Evolutionary conservation across 2,888 invertebrate species (phyloP).

Genomic region (Agonopterix arenella): DNA sequence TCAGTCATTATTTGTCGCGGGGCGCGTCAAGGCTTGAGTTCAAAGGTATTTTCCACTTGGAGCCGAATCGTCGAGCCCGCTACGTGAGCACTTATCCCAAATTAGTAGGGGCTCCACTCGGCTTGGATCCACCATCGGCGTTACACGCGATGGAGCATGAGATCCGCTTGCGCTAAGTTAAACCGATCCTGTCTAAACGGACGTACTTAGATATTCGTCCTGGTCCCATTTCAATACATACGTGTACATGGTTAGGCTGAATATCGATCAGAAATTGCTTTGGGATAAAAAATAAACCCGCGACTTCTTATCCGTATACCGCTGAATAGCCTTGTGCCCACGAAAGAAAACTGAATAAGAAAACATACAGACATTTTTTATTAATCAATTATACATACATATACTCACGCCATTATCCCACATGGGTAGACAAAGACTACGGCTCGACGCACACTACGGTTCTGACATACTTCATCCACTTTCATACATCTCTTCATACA

Average conservation of each 20-base stretch:
- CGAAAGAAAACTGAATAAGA: too few species aligned
- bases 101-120: slow-evolving; percentile 47
- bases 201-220: slow-evolving; percentile 30
- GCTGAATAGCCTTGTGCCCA: too few species aligned
- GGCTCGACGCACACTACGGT: too few species aligned
- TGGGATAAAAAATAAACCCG: slow-evolving; percentile 1
- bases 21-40: slow-evolving; percentile 38
- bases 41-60: slow-evolving; percentile 43
- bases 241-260: background rate
- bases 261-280: background rate
- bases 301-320: too few species aligned
- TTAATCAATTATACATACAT: too few species aligned
- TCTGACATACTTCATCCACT: too few species aligned
- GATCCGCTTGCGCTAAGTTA: slow-evolving; percentile 46
- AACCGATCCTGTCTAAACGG: slow-evolving; percentile 39
- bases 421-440: too few species aligned
- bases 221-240: slow-evolving; percentile 10
- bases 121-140: slow-evolving; percentile 32
- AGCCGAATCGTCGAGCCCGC: slow-evolving; percentile 41
- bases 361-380: too few species aligned
- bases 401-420: too few species aligned
- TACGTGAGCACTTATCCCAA: slow-evolving; percentile 65
- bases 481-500: too few species aligned
- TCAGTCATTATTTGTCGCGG: slow-evolving; percentile 33
- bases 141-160: slow-evolving; percentile 47